These are phyloP conservation scores for Heterotis niloticus DNA, from an alignment of 2,113 vertebrate species.

Conservation along the genomic window DNA sequence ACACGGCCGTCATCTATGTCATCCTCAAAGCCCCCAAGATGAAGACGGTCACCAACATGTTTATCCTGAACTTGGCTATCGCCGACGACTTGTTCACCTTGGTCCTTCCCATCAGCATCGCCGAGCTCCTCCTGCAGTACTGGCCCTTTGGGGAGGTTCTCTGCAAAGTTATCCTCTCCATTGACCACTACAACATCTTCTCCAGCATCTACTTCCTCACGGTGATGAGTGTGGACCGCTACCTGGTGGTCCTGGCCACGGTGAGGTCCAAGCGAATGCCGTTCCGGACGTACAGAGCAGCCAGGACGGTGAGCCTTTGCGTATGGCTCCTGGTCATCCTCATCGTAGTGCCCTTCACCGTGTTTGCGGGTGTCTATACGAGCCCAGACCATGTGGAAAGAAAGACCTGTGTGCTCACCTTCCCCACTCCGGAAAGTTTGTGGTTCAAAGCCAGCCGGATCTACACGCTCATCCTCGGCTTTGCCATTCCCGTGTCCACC, in stretches of 20 bases:
- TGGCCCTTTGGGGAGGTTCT: constrained; percentile 85
- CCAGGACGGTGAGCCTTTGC: constrained; percentile 76
- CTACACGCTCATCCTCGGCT: constrained; percentile 80
- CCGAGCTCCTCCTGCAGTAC: constrained; percentile 76
- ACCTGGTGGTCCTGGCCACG: constrained; percentile 77
- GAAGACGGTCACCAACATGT: constrained; percentile 88
- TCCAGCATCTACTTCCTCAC: constrained; percentile 89
- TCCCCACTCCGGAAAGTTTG: constrained; percentile 74
- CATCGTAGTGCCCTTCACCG: constrained; percentile 76
- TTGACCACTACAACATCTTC: constrained; percentile 87
- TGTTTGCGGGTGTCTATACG: constrained; percentile 74
- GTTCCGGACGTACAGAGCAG: constrained; percentile 71
- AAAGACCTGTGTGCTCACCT: constrained; percentile 80
- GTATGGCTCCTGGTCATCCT: constrained; percentile 80
- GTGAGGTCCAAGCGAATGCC: constrained; percentile 75
- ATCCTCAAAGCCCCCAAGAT: constrained; percentile 85
- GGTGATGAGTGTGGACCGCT: constrained; percentile 82
- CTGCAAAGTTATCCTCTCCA: constrained; percentile 83
- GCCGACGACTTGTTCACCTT: constrained; percentile 80
- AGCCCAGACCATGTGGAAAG: constrained; percentile 59
- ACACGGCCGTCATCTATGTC: constrained; percentile 81
- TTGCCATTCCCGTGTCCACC: constrained; percentile 79
- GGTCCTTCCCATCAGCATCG: constrained; percentile 80
- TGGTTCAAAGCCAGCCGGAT: constrained; percentile 85
- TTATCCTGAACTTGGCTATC: constrained; percentile 82